A percentile compares a stretch with the other conserved stretches of the same genome.
Evolutionary conservation across 2,113 vertebrate genomes (phyloP).

Genomic region (Lynx canadensis): DNA sequence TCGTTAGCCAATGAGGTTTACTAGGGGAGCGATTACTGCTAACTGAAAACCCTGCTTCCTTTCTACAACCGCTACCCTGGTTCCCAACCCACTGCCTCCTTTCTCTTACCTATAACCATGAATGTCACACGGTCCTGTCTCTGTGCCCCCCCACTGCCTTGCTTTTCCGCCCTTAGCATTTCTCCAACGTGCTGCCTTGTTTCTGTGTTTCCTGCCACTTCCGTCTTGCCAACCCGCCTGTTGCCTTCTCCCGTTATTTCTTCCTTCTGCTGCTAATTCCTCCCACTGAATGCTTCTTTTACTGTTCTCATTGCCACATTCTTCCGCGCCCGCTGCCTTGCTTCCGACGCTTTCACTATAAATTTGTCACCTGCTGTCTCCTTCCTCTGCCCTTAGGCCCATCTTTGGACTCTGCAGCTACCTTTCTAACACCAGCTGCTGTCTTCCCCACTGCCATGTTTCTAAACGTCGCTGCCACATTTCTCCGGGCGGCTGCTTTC

Average conservation of each 20-base stretch:
- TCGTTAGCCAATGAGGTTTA: too few species aligned
- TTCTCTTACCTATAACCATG: background rate
- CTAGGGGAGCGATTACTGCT: too few species aligned
- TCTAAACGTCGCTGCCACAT: background rate
- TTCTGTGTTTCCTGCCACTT: background rate
- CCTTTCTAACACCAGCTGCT: background rate
- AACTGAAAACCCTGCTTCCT: background rate
- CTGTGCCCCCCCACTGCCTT: background rate
- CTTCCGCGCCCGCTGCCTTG: background rate
- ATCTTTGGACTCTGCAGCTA: background rate
- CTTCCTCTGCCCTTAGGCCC: background rate
- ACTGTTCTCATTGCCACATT: background rate
- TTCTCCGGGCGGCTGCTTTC: background rate
- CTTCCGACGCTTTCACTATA: background rate
- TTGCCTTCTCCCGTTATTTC: background rate
- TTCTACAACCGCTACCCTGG: background rate
- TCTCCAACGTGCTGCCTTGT: background rate
- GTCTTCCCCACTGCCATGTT: background rate
- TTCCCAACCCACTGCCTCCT: too few species aligned
- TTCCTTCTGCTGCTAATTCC: background rate
- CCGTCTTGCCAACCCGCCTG: background rate
- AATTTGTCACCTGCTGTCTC: background rate
- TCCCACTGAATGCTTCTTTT: background rate
- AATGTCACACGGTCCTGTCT: background rate
- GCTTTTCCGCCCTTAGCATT: background rate